Evolutionary conservation across 2,888 invertebrate genomes (phyloP).

Genomic region (Meteorus colon): DNA sequence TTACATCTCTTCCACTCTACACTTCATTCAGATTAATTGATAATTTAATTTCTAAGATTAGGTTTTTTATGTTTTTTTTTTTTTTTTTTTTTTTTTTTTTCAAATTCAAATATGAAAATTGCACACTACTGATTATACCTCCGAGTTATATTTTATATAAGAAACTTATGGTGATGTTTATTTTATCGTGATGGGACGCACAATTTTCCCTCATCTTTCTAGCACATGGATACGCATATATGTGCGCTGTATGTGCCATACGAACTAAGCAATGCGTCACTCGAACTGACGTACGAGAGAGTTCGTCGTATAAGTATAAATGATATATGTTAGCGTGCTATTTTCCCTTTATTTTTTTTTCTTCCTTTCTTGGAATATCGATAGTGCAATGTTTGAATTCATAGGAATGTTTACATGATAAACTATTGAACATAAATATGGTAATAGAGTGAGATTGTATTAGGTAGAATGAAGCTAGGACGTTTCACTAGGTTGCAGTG

Average conservation of each 20-base stretch:
- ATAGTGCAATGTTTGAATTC: neutral
- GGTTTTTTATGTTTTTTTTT: neutral
- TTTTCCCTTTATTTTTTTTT: neutral
- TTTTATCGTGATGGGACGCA: neutral
- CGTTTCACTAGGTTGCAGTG: no score
- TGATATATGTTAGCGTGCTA: conserved; percentile 12
- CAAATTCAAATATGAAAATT: neutral
- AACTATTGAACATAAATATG: neutral
- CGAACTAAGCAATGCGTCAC: conserved; percentile 9
- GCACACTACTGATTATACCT: neutral
- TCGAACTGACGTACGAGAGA: conserved; percentile 16
- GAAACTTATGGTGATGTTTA: conserved; percentile 5
- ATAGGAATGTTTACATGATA: neutral
- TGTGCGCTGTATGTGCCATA: neutral
- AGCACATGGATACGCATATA: neutral
- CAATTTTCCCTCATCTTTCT: conserved; percentile 10
- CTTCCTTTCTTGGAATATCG: neutral
- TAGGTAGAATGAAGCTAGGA: no score
- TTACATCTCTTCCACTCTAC: neutral
- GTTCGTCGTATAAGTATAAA: conserved; percentile 5
- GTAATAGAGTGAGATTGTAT: neutral
- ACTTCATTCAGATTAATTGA: neutral
- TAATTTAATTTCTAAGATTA: neutral
- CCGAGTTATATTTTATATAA: neutral
- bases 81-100: neutral